A percentile compares a stretch with the other conserved stretches of the same genome.
Evolutionary conservation across 2,797 vertebrate genomes (phyloP).

Genomic region (Manis crassicaudata): DNA sequence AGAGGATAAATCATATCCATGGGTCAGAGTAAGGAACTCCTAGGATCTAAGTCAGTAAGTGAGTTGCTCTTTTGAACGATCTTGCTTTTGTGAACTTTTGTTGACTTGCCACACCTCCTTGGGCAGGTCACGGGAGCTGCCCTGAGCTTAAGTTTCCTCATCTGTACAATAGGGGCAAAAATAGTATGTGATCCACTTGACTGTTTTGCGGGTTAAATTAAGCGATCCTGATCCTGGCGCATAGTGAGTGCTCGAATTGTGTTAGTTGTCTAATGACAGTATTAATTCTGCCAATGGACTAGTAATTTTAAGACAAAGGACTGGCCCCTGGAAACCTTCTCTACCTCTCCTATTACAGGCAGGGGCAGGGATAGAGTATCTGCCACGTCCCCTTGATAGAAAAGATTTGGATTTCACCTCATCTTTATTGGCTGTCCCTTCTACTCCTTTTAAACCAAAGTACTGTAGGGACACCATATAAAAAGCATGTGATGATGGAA

Average conservation of each 20-base stretch:
- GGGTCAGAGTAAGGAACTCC: background rate
- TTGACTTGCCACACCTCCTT: background rate
- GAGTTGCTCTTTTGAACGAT: conserved; percentile 15
- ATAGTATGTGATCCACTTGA: background rate
- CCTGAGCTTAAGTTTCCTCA: background rate
- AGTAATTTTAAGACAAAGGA: background rate
- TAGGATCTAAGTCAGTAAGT: background rate
- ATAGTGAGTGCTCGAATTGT: background rate
- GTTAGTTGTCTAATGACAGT: background rate
- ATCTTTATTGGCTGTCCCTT: background rate
- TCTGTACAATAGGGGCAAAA: background rate
- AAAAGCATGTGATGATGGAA: background rate
- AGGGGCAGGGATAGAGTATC: background rate
- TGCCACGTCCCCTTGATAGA: background rate
- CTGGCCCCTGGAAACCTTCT: background rate
- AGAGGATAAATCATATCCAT: background rate
- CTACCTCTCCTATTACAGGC: background rate
- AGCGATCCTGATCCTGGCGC: background rate
- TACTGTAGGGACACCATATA: background rate
- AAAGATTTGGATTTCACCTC: background rate
- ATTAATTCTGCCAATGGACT: background rate
- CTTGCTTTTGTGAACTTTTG: background rate
- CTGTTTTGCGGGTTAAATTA: background rate
- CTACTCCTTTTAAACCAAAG: conserved; percentile 17
- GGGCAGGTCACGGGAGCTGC: background rate